Conservation (phyloP, 2,888 invertebrate species). For the Temnothorax unifasciatus region DNA sequence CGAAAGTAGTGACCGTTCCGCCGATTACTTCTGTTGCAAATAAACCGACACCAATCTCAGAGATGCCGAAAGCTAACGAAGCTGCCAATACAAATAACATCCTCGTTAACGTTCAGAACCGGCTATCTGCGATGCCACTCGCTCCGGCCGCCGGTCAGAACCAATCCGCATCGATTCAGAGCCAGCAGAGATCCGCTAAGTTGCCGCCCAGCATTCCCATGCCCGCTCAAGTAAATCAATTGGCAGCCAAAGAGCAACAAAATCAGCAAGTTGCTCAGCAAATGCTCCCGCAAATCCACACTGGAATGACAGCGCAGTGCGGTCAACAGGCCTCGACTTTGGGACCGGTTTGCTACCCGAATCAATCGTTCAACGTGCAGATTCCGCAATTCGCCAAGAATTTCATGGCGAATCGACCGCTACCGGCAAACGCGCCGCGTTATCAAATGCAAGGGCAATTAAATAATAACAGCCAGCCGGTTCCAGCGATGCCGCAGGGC, state of each 20-base stretch:
- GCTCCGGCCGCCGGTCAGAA: slow-evolving; percentile 47
- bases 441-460: slow-evolving; percentile 73
- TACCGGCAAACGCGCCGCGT: slow-evolving; percentile 67
- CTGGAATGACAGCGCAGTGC: slow-evolving; percentile 59
- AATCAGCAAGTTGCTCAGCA: slow-evolving; percentile 56
- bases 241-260: slow-evolving; percentile 65
- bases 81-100: slow-evolving; percentile 46
- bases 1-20: slow-evolving; percentile 55
- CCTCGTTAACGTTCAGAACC: slow-evolving; percentile 71
- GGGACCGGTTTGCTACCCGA: slow-evolving; percentile 74
- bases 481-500: slow-evolving; percentile 67
- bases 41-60: slow-evolving; percentile 12
- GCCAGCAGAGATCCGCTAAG: slow-evolving; percentile 61
- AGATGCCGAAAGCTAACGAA: slow-evolving; percentile 57
- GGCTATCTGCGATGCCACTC: slow-evolving; percentile 73
- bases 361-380: slow-evolving; percentile 80
- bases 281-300: slow-evolving; percentile 54
- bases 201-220: slow-evolving; percentile 56
- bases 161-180: slow-evolving; percentile 49
- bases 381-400: slow-evolving; percentile 82
- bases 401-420: slow-evolving; percentile 75
- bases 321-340: slow-evolving; percentile 55
- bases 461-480: slow-evolving; percentile 62
- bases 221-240: slow-evolving; percentile 65
- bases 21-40: slow-evolving; percentile 58